Percentiles rank a stretch among this genome's conserved stretches.
These are phyloP conservation scores for Microctonus aethiopoides DNA, from an alignment of 2,888 invertebrate genomes.

Conservation along the genomic window DNA sequence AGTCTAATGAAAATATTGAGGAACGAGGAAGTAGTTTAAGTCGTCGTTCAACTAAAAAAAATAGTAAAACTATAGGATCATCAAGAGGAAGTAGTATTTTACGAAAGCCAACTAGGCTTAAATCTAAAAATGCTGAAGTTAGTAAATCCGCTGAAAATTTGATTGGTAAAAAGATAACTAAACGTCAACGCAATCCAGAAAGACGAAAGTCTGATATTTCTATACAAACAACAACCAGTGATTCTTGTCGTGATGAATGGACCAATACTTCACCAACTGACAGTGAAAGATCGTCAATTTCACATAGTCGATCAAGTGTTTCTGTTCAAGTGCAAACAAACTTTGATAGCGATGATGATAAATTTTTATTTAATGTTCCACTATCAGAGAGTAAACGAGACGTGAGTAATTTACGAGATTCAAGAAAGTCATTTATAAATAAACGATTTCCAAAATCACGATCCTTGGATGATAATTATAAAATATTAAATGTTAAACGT, in stretches of 20 bases:
- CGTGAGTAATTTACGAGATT: constrained; percentile 37
- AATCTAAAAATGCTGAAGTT: constrained; percentile 54
- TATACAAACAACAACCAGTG: constrained; percentile 49
- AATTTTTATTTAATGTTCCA: constrained; percentile 37
- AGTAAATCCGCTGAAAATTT: constrained; percentile 61
- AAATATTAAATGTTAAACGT: background rate
- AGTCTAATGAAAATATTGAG: background rate
- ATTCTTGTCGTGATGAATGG: constrained; percentile 53
- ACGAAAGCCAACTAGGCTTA: constrained; percentile 55
- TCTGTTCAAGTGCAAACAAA: constrained; percentile 63
- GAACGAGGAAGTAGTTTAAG: background rate
- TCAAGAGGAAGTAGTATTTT: constrained; percentile 46
- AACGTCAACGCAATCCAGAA: constrained; percentile 55
- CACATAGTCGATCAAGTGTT: constrained; percentile 48
- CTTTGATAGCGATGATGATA: constrained; percentile 46
- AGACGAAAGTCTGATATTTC: constrained; percentile 61
- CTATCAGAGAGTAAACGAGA: constrained; percentile 51
- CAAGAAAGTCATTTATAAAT: constrained; percentile 37
- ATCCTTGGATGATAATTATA: constrained; percentile 53
- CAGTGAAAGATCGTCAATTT: constrained; percentile 47
- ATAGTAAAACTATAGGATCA: constrained; percentile 30
- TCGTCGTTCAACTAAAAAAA: constrained; percentile 15
- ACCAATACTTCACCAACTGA: constrained; percentile 60
- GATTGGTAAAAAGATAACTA: constrained; percentile 39
- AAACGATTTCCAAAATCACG: constrained; percentile 39